These are phyloP conservation scores for Heliothis peltigera DNA, from an alignment of 2,888 invertebrate species.

Conservation along the genomic window DNA sequence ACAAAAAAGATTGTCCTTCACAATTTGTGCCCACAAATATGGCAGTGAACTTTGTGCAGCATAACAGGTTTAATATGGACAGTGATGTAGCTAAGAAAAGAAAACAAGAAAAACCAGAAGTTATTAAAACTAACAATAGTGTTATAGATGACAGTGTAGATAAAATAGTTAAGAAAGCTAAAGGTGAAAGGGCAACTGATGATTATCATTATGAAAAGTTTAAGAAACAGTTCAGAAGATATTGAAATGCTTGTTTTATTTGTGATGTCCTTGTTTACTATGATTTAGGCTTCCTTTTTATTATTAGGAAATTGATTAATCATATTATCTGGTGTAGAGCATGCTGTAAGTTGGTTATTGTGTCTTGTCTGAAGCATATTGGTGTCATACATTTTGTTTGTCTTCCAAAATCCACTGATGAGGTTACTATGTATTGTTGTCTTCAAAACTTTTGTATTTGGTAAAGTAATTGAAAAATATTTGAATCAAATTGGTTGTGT, in stretches of 20 bases:
- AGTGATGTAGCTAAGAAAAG: constrained; percentile 91
- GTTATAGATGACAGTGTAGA: constrained; percentile 85
- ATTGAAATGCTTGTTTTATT: constrained; percentile 79
- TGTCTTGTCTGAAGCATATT: no score
- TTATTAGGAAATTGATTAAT: no score
- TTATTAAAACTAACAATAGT: constrained; percentile 77
- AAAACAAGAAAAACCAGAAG: constrained; percentile 88
- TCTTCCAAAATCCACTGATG: no score
- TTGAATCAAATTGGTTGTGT: no score
- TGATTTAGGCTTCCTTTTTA: constrained; percentile 2
- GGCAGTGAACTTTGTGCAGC: constrained; percentile 99
- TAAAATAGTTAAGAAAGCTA: constrained; percentile 91
- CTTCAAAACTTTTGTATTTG: no score
- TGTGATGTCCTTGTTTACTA: constrained; percentile 10
- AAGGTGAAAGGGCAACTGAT: constrained; percentile 97
- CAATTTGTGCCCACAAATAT: constrained; percentile 99
- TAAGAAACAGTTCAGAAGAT: constrained; percentile 98
- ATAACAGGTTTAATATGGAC: constrained; percentile 98
- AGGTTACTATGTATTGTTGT: no score
- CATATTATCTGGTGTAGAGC: no score
- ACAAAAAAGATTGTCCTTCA: constrained; percentile 97
- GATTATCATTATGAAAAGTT: constrained; percentile 99
- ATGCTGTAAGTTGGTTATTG: no score
- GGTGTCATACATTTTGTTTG: no score
- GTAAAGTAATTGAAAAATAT: no score